Evolutionary conservation across 1,140 invertebrate species (phyloP).

Genomic region (Eriocheir sinensis): DNA sequence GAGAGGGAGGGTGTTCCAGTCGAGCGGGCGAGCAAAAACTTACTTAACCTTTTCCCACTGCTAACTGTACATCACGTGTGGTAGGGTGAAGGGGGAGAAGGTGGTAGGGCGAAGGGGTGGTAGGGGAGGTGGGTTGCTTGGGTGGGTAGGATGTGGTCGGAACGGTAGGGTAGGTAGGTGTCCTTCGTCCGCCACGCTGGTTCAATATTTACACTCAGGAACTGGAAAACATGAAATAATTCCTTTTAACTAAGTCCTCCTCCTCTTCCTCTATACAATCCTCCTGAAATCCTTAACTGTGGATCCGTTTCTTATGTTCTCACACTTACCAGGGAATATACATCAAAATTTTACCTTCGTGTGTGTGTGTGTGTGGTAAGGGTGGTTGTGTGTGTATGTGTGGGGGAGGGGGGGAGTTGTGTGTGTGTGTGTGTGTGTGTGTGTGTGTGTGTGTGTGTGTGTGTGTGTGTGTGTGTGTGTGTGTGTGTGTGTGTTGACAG

Average conservation of each 20-base stretch:
- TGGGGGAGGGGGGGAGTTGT: neutral
- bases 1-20: neutral
- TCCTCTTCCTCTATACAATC: too few relatives aligned
- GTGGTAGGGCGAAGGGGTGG: neutral
- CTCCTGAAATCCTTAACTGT: neutral
- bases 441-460: neutral
- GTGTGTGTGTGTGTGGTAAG: neutral
- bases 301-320: neutral
- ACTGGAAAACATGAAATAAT: too few relatives aligned
- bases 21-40: neutral
- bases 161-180: too few relatives aligned
- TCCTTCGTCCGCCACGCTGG: neutral
- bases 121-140: neutral
- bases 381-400: neutral
- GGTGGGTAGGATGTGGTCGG: too few relatives aligned
- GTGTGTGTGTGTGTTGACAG: neutral
- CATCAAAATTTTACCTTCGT: neutral
- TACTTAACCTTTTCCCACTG: constrained; percentile 14
- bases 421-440: too few relatives aligned
- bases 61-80: neutral
- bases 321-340: neutral
- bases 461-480: constrained; percentile 22
- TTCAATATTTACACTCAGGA: constrained; percentile 16
- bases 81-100: neutral
- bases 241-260: neutral